phyloP scores from a whole-genome alignment of 2,113 vertebrate species.

The Vombatus ursinus region DNA sequence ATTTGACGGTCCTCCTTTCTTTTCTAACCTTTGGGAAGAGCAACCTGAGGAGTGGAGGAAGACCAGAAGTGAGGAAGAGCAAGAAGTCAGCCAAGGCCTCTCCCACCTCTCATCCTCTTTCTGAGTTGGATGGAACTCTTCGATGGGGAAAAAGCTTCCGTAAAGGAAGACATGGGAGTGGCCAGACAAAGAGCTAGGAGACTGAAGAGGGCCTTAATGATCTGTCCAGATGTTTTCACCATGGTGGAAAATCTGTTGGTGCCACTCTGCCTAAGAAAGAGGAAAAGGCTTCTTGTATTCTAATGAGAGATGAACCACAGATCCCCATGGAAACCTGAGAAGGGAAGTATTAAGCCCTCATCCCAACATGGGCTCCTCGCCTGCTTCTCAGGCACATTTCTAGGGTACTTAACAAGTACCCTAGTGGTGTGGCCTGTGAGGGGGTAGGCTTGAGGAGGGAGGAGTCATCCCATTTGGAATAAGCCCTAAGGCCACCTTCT shows the following conservation, averaged over 20 bases:
- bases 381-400: background rate
- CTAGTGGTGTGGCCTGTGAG: background rate
- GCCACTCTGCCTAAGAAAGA: conserved; percentile 72
- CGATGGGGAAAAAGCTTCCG: background rate
- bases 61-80: background rate
- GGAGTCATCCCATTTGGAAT: background rate
- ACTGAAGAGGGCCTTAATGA: background rate
- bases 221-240: conserved; percentile 68
- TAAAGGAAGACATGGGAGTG: background rate
- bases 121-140: background rate
- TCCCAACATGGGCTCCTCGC: background rate
- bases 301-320: conserved; percentile 38
- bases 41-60: background rate
- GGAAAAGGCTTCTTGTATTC: conserved; percentile 72
- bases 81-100: background rate
- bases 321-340: background rate
- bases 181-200: too few relatives aligned
- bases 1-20: background rate
- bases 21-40: background rate
- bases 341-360: background rate
- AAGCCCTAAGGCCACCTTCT: background rate
- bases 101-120: background rate
- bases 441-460: background rate
- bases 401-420: background rate
- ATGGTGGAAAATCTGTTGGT: conserved; percentile 75